phyloP scores from a whole-genome alignment of 2,797 vertebrate genomes.

The Emys orbicularis region DNA sequence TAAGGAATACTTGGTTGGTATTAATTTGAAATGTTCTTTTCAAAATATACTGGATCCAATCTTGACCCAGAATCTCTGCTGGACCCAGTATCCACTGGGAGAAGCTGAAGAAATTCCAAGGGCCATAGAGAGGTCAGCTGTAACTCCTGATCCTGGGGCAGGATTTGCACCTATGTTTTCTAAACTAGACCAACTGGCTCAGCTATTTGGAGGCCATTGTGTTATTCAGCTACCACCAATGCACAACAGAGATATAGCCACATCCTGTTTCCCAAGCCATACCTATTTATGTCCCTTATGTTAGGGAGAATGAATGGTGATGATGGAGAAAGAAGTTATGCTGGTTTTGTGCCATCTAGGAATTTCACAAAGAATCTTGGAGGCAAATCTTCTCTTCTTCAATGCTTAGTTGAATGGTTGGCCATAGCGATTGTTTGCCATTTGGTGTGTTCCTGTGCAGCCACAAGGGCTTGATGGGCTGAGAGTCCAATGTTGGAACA shows the following conservation, averaged over 20 bases:
- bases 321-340: neutral
- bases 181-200: neutral
- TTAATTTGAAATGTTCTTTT: neutral
- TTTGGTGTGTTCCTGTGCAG: too few species aligned
- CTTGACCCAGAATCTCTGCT: neutral
- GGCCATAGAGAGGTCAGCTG: neutral
- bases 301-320: neutral
- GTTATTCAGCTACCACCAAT: neutral
- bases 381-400: neutral
- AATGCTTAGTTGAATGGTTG: too few species aligned
- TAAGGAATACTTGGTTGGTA: neutral
- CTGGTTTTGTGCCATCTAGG: neutral
- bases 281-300: neutral
- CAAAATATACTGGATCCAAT: accelerated
- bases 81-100: neutral
- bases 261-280: neutral
- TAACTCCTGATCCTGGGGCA: neutral
- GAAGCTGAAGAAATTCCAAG: neutral
- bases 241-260: neutral
- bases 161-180: neutral
- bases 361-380: neutral
- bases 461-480: too few species aligned
- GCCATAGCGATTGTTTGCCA: too few species aligned
- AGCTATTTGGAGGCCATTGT: neutral
- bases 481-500: too few species aligned